Base-by-base conservation (phyloP, 64 coral and sea anemone species). In the Actinia equina region DNA sequence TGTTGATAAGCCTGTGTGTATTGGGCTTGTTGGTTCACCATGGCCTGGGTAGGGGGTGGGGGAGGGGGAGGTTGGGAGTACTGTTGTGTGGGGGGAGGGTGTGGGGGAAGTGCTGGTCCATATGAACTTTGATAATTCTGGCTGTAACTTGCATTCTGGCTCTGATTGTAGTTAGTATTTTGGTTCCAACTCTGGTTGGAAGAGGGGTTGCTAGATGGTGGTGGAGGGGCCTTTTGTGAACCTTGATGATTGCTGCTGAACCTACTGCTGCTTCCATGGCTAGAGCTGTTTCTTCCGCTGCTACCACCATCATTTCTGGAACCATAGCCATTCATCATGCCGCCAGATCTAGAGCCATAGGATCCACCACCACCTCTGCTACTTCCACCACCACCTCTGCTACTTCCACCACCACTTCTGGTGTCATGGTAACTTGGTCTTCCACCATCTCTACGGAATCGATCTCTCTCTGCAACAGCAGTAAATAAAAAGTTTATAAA, bases 251-350 rank as follows among this genome's bases (percentile, higher is more conserved):
- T 84, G 64, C 49, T 88, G 37, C 61, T 92, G 83, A 45, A 82
- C 77, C 69, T 93, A 87, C 54, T 93, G 92, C 43, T 26, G 26
- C 30, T 37, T 37, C 86, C 88, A 77, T 54, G 89, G 51, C 71
- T 89, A 77, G 84, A 88, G 89, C 85, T 88, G 86, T 59, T 91
- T 71, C 42, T 82, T 74, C 82, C 94, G 59, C 87, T 91, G 65
- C 55, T 71, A 16, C 89, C 90, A 55, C 92, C 77, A 17, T 27
- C 60, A 30, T 74, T 44, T 77, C 92, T 81, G 0, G 78, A 81
- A 4, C 78, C 49, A 55, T 91, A 91, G 42, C 92, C 88, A 90
- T 88, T 94, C 83, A 82, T 94, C 55, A 59, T 70, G 20, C 83
- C 59, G 55, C 87, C 83, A 3, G 80, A 82, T 26, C 87, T 84